Percentiles rank a stretch among this genome's conserved stretches.
Evolutionary conservation across 30 jellyfish, hydroid and myxozoan genomes (phyloP).

Genomic region (Aurelia sp.): DNA sequence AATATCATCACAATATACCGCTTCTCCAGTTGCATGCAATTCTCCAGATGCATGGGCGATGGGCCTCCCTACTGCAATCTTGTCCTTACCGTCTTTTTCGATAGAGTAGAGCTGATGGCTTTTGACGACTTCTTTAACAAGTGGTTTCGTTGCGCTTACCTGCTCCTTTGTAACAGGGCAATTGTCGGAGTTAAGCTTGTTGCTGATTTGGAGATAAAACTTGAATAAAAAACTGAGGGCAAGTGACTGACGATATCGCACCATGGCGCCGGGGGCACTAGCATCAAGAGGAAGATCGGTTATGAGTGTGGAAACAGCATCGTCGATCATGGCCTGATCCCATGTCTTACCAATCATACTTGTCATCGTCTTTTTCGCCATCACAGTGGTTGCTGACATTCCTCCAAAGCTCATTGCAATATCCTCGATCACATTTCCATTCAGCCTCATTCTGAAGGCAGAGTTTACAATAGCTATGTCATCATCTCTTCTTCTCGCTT

Average conservation of each 20-base stretch:
- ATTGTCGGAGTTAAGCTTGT: not conserved
- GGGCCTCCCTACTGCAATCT: slow-evolving; percentile 37
- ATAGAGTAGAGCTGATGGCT: slow-evolving; percentile 26
- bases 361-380: slow-evolving; percentile 38
- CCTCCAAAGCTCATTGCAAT: slow-evolving; percentile 42
- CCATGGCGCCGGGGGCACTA: slow-evolving; percentile 60
- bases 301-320: not conserved
- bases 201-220: slow-evolving; percentile 22
- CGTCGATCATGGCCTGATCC: slow-evolving; percentile 36
- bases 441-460: slow-evolving; percentile 36
- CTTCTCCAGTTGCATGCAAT: slow-evolving; percentile 69
- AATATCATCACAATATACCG: slow-evolving; percentile 61
- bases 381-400: slow-evolving; percentile 41
- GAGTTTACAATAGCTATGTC: slow-evolving; percentile 49
- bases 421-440: slow-evolving; percentile 15
- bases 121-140: slow-evolving; percentile 9
- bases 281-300: slow-evolving; percentile 28
- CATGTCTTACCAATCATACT: slow-evolving; percentile 21
- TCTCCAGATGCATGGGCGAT: slow-evolving; percentile 29
- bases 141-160: slow-evolving; percentile 17
- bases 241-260: slow-evolving; percentile 35
- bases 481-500: slow-evolving; percentile 48
- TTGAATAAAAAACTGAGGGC: slow-evolving; percentile 54
- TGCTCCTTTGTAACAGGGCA: not conserved
- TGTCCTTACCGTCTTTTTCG: slow-evolving; percentile 1